phyloP scores from a whole-genome alignment of 92 coral and sea anemone genomes.

The Umimayanthus kanabou region DNA sequence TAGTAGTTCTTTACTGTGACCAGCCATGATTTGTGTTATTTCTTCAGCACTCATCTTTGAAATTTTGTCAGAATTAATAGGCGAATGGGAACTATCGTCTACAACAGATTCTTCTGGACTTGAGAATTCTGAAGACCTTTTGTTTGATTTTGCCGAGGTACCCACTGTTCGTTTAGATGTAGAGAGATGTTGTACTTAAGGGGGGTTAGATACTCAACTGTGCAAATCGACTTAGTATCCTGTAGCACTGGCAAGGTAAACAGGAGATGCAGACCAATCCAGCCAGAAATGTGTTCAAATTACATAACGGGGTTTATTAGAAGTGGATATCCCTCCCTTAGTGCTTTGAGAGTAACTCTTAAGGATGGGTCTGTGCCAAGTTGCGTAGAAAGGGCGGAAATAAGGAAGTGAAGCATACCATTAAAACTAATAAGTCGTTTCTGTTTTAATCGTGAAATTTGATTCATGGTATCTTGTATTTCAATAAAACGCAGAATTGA shows the following conservation, averaged over 20 bases:
- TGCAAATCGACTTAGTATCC: not conserved
- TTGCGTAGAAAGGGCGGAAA: conserved; percentile 7
- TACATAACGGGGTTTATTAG: conserved; percentile 22
- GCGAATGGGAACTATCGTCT: no score
- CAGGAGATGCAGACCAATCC: conserved; percentile 30
- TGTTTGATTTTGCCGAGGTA: no score
- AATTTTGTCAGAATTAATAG: no score
- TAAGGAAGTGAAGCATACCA: conserved; percentile 40
- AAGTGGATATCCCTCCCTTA: conserved; percentile 16
- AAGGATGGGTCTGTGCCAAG: not conserved
- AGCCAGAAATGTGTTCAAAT: not conserved
- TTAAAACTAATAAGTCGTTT: conserved; percentile 26
- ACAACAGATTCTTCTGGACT: no score
- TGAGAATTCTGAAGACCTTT: no score
- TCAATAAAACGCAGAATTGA: conserved; percentile 46
- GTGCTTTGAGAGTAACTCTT: not conserved
- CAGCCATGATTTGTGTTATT: no score
- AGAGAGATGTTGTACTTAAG: conserved; percentile 14
- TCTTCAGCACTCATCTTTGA: no score
- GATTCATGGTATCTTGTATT: not conserved
- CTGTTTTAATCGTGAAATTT: not conserved
- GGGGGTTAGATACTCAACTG: conserved; percentile 15
- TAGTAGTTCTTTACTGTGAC: no score
- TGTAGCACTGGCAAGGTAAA: conserved; percentile 14
- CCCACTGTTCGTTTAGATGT: no score